phyloP scores from a whole-genome alignment of 2,888 invertebrate species.

The Orthonevra nobilis region DNA sequence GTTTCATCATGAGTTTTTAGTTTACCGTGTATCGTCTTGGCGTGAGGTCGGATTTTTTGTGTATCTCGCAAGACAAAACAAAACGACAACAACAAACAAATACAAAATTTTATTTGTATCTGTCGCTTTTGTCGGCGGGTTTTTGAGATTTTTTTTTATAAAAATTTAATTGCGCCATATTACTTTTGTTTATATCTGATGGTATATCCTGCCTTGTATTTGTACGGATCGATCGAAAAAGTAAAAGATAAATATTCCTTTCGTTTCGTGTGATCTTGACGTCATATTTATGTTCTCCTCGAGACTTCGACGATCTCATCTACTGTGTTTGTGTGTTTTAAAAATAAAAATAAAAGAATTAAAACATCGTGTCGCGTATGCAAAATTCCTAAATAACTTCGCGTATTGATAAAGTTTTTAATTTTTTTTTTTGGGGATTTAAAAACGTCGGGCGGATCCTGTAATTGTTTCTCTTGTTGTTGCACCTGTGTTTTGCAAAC shows the following conservation, averaged over 20 bases:
- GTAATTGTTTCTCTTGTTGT: constrained; percentile 1
- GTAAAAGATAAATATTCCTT: constrained; percentile 5
- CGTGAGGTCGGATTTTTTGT: constrained; percentile 73
- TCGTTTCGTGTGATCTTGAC: constrained; percentile 31
- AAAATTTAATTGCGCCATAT: constrained; percentile 22
- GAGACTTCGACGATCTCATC: constrained; percentile 4
- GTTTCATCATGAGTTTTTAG: constrained; percentile 73
- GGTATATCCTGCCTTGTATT: constrained; percentile 3
- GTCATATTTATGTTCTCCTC: constrained; percentile 44
- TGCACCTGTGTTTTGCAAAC: constrained; percentile 13
- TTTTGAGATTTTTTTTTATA: constrained; percentile 10
- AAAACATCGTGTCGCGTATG: constrained; percentile 28
- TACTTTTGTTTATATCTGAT: constrained; percentile 16
- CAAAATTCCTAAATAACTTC: constrained; percentile 22
- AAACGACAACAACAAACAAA: constrained; percentile 72
- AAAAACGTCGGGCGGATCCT: constrained; percentile 9
- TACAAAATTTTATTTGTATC: constrained; percentile 15
- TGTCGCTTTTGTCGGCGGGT: constrained; percentile 24
- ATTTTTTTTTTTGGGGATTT: constrained; percentile 1
- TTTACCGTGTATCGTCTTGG: constrained; percentile 75
- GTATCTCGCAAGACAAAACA: constrained; percentile 44
- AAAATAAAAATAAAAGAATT: constrained; percentile 19
- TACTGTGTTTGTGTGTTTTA: constrained; percentile 33
- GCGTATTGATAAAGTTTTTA: constrained; percentile 19
- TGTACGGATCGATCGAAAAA: constrained; percentile 11